These are phyloP conservation scores for Pseudeuparius sepicola DNA, from an alignment of 2,888 invertebrate genomes.

Conservation along the genomic window DNA sequence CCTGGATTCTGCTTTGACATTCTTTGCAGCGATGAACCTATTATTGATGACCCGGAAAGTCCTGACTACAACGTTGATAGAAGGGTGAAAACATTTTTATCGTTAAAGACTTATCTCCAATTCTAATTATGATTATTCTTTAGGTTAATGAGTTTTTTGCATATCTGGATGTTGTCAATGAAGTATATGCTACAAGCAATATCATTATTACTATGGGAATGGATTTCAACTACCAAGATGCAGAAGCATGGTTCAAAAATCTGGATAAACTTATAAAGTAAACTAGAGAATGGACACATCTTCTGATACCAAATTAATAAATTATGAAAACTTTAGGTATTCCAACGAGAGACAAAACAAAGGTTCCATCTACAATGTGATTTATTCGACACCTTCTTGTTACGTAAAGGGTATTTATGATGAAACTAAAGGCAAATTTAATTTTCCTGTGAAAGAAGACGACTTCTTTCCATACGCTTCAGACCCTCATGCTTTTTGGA, in stretches of 20 bases:
- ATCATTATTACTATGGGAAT: conserved; percentile 84
- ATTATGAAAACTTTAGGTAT: conserved; percentile 25
- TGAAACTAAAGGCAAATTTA: conserved; percentile 40
- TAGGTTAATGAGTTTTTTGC: conserved; percentile 50
- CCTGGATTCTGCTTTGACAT: conserved; percentile 89
- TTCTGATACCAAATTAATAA: too few relatives aligned
- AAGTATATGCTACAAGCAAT: conserved; percentile 54
- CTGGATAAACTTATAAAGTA: conserved; percentile 61
- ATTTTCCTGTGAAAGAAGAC: conserved; percentile 46
- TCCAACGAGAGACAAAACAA: conserved; percentile 15
- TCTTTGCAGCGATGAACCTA: conserved; percentile 73
- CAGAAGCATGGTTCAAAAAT: conserved; percentile 69
- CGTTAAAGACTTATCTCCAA: too few relatives aligned
- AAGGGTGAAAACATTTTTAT: conserved; percentile 55
- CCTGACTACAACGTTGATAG: conserved; percentile 74
- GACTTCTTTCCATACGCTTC: conserved; percentile 62
- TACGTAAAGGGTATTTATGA: conserved; percentile 60
- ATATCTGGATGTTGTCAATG: conserved; percentile 44
- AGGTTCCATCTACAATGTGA: conserved; percentile 52
- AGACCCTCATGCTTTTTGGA: conserved; percentile 59
- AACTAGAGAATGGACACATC: conserved; percentile 1
- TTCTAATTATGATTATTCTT: conserved; percentile 14
- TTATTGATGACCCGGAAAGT: conserved; percentile 72
- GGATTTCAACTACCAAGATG: conserved; percentile 77
- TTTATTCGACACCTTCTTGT: conserved; percentile 76